A percentile compares a stretch with the other conserved stretches of the same genome.
These are phyloP conservation scores for Apodemia zela DNA, from an alignment of 2,888 invertebrate species.

Conservation along the genomic window DNA sequence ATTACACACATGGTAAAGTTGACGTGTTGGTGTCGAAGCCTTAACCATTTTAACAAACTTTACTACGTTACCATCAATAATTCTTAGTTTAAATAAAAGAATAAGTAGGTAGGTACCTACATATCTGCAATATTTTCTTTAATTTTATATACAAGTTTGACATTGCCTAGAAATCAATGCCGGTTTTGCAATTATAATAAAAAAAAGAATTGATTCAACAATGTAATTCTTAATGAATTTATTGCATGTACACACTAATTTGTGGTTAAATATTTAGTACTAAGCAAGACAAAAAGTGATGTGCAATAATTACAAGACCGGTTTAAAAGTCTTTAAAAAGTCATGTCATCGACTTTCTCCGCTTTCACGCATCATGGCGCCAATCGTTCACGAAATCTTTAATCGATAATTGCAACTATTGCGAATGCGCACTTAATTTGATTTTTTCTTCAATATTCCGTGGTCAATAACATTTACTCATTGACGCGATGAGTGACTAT, in stretches of 20 bases:
- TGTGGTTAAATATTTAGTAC: background rate
- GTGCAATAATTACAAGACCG: slow-evolving; percentile 37
- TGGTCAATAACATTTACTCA: background rate
- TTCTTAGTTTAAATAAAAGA: background rate
- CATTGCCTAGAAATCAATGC: background rate
- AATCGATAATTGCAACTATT: slow-evolving; percentile 41
- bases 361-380: slow-evolving; percentile 60
- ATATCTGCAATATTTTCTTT: background rate
- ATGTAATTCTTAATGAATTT: background rate
- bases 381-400: slow-evolving; percentile 56
- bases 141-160: background rate
- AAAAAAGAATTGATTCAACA: background rate
- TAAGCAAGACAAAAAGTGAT: background rate
- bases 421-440: slow-evolving; percentile 20
- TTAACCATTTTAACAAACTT: slow-evolving; percentile 10
- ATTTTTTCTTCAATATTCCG: slow-evolving; percentile 1
- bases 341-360: slow-evolving; percentile 64
- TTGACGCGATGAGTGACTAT: background rate
- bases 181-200: no score
- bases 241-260: slow-evolving; percentile 6
- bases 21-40: slow-evolving; percentile 36
- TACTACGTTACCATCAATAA: background rate
- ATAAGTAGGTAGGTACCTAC: background rate
- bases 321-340: slow-evolving; percentile 49
- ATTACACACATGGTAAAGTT: slow-evolving; percentile 50